Conservation (phyloP, 2,113 vertebrate genomes). For the Dascyllus trimaculatus region DNA sequence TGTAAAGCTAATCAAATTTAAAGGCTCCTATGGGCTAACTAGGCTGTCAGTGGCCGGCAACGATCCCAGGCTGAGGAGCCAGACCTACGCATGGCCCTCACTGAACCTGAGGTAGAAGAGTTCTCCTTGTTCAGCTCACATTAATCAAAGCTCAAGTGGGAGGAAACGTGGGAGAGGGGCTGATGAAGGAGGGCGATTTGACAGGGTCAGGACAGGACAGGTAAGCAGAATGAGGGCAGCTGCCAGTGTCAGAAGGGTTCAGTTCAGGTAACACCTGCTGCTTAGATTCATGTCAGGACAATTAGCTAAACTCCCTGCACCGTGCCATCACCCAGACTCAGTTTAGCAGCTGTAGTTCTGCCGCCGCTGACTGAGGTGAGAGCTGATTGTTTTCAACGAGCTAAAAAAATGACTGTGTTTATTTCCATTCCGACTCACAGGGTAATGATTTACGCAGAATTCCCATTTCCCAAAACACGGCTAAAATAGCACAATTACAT, state of each 20-base stretch:
- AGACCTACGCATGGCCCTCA: slow-evolving; percentile 63
- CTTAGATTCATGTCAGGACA: slow-evolving; percentile 6
- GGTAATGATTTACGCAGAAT: slow-evolving; percentile 58
- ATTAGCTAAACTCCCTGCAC: neutral
- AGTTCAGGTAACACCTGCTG: slow-evolving; percentile 47
- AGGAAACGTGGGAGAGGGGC: slow-evolving; percentile 74
- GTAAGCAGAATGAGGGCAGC: slow-evolving; percentile 58
- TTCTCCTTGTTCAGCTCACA: slow-evolving; percentile 62
- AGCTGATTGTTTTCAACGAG: slow-evolving; percentile 32
- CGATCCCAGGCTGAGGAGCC: slow-evolving; percentile 60
- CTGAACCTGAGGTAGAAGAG: slow-evolving; percentile 52
- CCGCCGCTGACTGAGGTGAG: slow-evolving; percentile 11
- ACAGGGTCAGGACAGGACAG: slow-evolving; percentile 40
- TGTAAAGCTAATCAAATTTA: slow-evolving; percentile 81
- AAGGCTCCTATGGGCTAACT: slow-evolving; percentile 62
- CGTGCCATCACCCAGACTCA: neutral
- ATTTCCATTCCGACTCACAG: slow-evolving; percentile 49
- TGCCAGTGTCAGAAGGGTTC: slow-evolving; percentile 23
- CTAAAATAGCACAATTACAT: slow-evolving; percentile 42
- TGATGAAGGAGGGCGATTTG: slow-evolving; percentile 33
- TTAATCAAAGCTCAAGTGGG: slow-evolving; percentile 80
- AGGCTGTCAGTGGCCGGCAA: slow-evolving; percentile 53
- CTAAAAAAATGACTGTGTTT: slow-evolving; percentile 12
- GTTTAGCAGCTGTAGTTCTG: slow-evolving; percentile 21
- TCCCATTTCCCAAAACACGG: slow-evolving; percentile 42